Base-by-base conservation (phyloP, 2,888 invertebrate genomes). In the Erebia aethiops region DNA sequence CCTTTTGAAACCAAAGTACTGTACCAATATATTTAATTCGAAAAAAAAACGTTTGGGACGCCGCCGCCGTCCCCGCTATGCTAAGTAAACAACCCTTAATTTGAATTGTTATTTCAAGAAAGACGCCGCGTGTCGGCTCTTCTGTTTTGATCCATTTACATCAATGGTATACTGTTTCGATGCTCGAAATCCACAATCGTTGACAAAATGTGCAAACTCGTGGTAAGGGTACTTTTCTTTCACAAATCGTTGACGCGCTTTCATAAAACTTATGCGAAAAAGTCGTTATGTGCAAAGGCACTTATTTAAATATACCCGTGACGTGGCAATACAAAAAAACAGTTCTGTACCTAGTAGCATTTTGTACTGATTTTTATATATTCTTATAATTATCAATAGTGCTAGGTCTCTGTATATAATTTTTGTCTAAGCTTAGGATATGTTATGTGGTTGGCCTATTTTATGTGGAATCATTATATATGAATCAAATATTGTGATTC, bases 241-340 rank as follows among this genome's bases (percentile, higher is more conserved):
- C 9, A 52, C n/a, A 14, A n/a, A n/a, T 51, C 51, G 8, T 16
- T 16, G n/a, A 14, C 16, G 52, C 52, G n/a, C n/a, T 16, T 54
- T 54, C 3, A 18, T 9, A 16, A 18, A 18, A 16, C 18, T 10
- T 54, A 14, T 51, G 41, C n/a, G 10, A 16, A 43, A 18, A 61
- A 46, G 61, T 61, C 61, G 16, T 61, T 18, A 11, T 46, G 61
- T 61, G 61, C 18, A 43, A 61, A 61, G 61, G 43, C 61, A 10
- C 18, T 43, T 18, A 18, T n/a, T 11, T 43, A 58, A 14, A 10
- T 18, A 16, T 18, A 54, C 9, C 11, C 18, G 54, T 54, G 54
- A 54, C 54, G 18, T 54, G 54, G 18, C 16, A 18, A 54, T 18
- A 18, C 9, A 54, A 18, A n/a, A 7, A n/a, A 14, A n/a, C n/a